A percentile compares a stretch with the other conserved stretches of the same genome.
These are phyloP conservation scores for Sarcophaga carnaria DNA, from an alignment of 2,888 invertebrate genomes.

Conservation along the genomic window DNA sequence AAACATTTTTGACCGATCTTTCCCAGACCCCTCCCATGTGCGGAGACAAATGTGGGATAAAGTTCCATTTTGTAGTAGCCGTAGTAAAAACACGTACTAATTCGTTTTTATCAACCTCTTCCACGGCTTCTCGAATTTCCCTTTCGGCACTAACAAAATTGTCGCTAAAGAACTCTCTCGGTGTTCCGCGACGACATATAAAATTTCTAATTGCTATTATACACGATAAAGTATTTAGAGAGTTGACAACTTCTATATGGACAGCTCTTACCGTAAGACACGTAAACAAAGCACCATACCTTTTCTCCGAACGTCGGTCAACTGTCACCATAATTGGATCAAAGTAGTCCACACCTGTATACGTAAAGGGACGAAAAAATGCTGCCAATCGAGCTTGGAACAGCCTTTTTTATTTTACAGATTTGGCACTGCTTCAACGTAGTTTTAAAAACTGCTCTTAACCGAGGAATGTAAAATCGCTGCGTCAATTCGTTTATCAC, in stretches of 20 bases:
- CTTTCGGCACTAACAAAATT: conserved; percentile 64
- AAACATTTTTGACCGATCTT: conserved; percentile 60
- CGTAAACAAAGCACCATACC: conserved; percentile 26
- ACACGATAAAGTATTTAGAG: conserved; percentile 50
- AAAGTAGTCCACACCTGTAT: conserved; percentile 12
- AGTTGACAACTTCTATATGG: conserved; percentile 48
- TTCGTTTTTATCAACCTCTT: conserved; percentile 47
- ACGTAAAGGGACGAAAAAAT: conserved; percentile 49
- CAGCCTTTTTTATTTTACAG: conserved; percentile 57
- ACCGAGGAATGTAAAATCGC: conserved; percentile 45
- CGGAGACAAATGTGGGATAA: conserved; percentile 70
- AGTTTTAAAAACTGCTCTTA: conserved; percentile 50
- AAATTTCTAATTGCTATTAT: conserved; percentile 61
- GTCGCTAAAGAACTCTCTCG: conserved; percentile 53
- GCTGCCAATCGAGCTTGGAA: conserved; percentile 40
- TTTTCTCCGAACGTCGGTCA: conserved; percentile 15
- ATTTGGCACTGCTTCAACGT: conserved; percentile 39
- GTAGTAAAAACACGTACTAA: conserved; percentile 22
- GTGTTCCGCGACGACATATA: conserved; percentile 54
- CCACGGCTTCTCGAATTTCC: conserved; percentile 52
- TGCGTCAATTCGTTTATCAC: conserved; percentile 59
- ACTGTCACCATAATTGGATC: conserved; percentile 27
- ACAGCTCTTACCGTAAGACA: conserved; percentile 25
- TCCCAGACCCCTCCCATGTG: conserved; percentile 68
- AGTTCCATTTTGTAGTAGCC: conserved; percentile 63